Evolutionary conservation across 1,140 invertebrate genomes (phyloP), one percentile per base, ranked within the genome.

Genomic region (Drosophila kanapiae): DNA sequence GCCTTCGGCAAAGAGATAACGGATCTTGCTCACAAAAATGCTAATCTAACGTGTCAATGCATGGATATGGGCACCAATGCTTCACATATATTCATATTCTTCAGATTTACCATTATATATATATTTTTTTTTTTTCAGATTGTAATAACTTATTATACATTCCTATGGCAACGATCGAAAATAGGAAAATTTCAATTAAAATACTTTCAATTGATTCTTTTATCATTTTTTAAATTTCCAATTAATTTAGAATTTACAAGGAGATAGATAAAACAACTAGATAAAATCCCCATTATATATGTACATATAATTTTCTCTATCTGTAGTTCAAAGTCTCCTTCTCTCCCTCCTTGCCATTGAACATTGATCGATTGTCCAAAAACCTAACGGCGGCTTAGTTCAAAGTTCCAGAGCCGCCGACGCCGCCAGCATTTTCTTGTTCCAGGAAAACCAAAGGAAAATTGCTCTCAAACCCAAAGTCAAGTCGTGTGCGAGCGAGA

Each of bases 291-390:
- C n/a, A n/a, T n/a, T n/a, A n/a, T n/a, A n/a, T n/a, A n/a, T n/a
- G n/a, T n/a, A n/a, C n/a, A n/a, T n/a, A n/a, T 23, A 18, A 45
- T 14, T 31, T 43, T 69, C 33, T 31, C 6, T 60, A 68, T 43
- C 47, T 69, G 35, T 74, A 43, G 16, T 35, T 43, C 13, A 29
- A 29, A 45, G 27, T 40, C 10, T 38, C 27, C 40, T 43, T 38
- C 40, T 40, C 40, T 40, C 42, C 16, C 51, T 47, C 40, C 45
- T 43, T 7, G 37, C 63, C 56, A 82, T 82, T 77, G 80, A 81
- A 75, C 81, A 76, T 75, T 88, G 84, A 88, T 88, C 85, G 84
- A 88, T 88, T 88, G 85, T 72, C 84, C 77, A 79, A 78, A 87
- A 82, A 90, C 67, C 61, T 80, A 80, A 80, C 77, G 77, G 82